Conservation (phyloP, 2,888 invertebrate species). For the Lochmaea crataegi region DNA sequence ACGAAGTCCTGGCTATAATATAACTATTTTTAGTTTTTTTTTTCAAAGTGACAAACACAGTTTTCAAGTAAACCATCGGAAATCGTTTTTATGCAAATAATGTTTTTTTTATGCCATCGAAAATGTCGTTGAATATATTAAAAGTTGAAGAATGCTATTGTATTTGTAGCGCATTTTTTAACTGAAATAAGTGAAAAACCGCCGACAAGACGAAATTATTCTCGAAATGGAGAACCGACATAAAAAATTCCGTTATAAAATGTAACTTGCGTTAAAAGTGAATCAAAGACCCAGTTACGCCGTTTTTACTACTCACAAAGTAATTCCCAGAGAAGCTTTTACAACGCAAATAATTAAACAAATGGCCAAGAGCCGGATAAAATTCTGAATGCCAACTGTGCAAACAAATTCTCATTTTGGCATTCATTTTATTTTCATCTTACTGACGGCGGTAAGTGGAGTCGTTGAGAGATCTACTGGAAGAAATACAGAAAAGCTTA, state of each 20-base stretch:
- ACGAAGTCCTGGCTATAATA: no score
- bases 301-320: background rate
- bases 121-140: no score
- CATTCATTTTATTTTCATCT: slow-evolving; percentile 8
- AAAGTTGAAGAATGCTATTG: no score
- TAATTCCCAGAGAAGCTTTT: slow-evolving; percentile 12
- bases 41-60: no score
- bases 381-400: slow-evolving; percentile 14
- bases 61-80: no score
- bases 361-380: slow-evolving; percentile 21
- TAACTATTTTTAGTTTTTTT: no score
- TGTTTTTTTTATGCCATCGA: no score
- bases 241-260: background rate
- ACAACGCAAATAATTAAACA: slow-evolving; percentile 26
- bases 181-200: no score
- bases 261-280: background rate
- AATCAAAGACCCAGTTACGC: background rate
- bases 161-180: no score
- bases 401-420: slow-evolving; percentile 19
- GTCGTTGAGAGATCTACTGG: background rate
- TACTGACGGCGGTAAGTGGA: background rate
- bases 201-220: no score
- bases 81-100: no score
- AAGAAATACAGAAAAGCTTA: background rate
- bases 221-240: no score